Percentiles rank a stretch among this genome's conserved stretches.
Evolutionary conservation across 2,888 invertebrate species (phyloP).

Genomic region (Pachliopta kotzebuea): DNA sequence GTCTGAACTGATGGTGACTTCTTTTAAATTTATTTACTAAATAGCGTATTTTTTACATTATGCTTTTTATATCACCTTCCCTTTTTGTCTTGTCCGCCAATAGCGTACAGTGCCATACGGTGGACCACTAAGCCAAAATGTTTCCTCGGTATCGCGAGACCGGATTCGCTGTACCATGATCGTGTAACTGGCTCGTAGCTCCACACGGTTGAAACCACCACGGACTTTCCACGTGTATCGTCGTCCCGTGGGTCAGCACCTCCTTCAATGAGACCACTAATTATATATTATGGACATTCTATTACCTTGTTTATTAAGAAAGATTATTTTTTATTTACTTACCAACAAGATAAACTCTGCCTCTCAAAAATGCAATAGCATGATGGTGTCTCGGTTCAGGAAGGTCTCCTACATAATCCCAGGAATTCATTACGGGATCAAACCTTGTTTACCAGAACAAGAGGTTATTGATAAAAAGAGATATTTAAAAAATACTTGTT

Average conservation of each 20-base stretch:
- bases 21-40: too few species aligned
- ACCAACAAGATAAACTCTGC: conserved; percentile 85
- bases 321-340: conserved; percentile 36
- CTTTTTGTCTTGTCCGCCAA: conserved; percentile 85
- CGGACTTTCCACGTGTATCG: conserved; percentile 75
- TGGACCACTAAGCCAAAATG: conserved; percentile 86
- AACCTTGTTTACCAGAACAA: conserved; percentile 56
- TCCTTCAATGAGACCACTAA: conserved; percentile 55
- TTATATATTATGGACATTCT: background rate
- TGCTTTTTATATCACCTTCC: conserved; percentile 59
- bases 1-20: too few species aligned
- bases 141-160: conserved; percentile 81
- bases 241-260: conserved; percentile 84
- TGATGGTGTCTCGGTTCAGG: conserved; percentile 87
- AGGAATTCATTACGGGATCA: conserved; percentile 80
- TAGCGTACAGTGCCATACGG: conserved; percentile 84
- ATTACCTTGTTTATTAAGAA: background rate
- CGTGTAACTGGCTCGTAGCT: conserved; percentile 83
- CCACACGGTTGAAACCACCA: conserved; percentile 83
- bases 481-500: background rate
- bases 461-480: background rate
- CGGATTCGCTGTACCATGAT: conserved; percentile 83
- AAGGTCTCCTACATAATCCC: conserved; percentile 84
- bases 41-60: too few species aligned
- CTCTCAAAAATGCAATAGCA: conserved; percentile 82